These are phyloP conservation scores for Protobothrops mucrosquamatus DNA, from an alignment of 2,113 vertebrate genomes.

Conservation along the genomic window DNA sequence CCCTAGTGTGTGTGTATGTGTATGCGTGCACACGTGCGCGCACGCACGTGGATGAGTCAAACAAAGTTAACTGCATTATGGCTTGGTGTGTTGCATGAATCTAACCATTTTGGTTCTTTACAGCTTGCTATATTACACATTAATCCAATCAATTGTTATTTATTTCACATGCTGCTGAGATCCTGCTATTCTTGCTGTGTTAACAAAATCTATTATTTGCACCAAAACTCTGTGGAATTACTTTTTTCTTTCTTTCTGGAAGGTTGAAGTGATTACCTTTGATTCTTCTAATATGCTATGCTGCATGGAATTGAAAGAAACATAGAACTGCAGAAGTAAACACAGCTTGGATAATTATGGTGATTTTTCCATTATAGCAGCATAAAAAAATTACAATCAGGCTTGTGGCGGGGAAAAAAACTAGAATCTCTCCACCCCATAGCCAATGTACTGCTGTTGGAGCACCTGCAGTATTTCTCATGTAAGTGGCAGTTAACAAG, in stretches of 20 bases:
- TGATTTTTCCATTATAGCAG: not conserved
- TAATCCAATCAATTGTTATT: not conserved
- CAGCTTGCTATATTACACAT: not conserved
- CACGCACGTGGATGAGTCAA: not conserved
- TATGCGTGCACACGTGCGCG: not conserved
- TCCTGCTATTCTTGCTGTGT: not conserved
- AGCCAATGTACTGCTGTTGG: not conserved
- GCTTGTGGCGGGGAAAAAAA: not conserved
- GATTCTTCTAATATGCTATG: not conserved
- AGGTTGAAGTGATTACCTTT: not conserved
- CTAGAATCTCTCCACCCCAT: not conserved
- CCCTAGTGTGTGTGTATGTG: not conserved
- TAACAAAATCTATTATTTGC: not conserved
- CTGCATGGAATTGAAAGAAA: not conserved
- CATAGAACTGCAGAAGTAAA: not conserved
- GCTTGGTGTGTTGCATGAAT: not conserved
- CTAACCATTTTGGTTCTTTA: not conserved
- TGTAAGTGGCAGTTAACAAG: constrained; percentile 32
- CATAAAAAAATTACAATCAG: not conserved
- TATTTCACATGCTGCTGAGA: not conserved
- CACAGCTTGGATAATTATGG: not conserved
- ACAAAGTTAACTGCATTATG: not conserved
- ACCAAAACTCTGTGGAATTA: not conserved
- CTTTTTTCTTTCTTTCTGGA: not conserved
- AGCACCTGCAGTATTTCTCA: constrained; percentile 6